Conservation (phyloP, 2,113 vertebrate genomes). For the Dicerorhinus sumatrensis region DNA sequence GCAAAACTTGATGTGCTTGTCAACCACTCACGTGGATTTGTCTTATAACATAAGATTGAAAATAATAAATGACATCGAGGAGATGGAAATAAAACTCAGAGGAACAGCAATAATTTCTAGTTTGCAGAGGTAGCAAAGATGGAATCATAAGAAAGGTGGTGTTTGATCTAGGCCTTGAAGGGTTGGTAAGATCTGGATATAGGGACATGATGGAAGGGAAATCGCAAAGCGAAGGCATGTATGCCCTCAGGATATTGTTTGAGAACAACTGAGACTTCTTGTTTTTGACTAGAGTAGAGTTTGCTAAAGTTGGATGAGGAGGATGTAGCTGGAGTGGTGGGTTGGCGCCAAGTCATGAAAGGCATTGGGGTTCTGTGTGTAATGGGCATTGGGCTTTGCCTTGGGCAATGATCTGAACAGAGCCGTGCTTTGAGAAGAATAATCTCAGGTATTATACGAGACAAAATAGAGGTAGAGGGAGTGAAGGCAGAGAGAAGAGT, state of each 20-base stretch:
- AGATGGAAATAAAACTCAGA: background rate
- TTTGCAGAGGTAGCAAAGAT: background rate
- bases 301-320: background rate
- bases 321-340: background rate
- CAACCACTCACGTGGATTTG: background rate
- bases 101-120: background rate
- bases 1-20: background rate
- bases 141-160: background rate
- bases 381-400: background rate
- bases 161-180: background rate
- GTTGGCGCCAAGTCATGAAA: background rate
- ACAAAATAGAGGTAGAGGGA: background rate
- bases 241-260: background rate
- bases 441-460: background rate
- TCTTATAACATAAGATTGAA: background rate
- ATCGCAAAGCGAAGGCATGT: background rate
- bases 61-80: slow-evolving; percentile 3
- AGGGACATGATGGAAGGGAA: background rate
- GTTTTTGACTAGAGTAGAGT: background rate
- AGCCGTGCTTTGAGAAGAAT: background rate
- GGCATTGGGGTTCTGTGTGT: background rate
- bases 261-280: background rate
- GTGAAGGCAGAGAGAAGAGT: background rate
- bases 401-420: background rate
- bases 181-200: background rate